Conservation (phyloP, 2,888 invertebrate genomes). For the Cactoblastis cactorum region DNA sequence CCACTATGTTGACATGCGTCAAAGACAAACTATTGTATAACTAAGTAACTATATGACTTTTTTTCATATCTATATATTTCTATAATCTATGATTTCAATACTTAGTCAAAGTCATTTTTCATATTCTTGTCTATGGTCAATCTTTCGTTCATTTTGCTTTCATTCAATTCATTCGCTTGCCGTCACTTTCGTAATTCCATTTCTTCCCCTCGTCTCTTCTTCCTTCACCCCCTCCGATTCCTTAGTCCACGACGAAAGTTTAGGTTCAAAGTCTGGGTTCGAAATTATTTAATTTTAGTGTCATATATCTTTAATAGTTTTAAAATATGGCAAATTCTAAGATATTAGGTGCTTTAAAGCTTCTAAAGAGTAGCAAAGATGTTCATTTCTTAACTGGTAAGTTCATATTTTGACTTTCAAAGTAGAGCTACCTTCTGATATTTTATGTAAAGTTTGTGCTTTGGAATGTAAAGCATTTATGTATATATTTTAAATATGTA, state of each 20-base stretch:
- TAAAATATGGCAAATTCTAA: conserved; percentile 65
- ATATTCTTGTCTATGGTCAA: not conserved
- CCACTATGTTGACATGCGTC: too few species aligned
- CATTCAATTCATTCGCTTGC: conserved; percentile 15
- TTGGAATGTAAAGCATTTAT: too few species aligned
- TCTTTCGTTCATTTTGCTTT: not conserved
- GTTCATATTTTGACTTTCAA: conserved; percentile 32
- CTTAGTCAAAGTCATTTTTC: not conserved
- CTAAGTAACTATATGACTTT: too few species aligned
- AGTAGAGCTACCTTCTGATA: conserved; percentile 23
- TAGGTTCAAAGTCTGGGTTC: conserved; percentile 76
- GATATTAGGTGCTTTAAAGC: conserved; percentile 65
- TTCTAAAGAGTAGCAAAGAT: conserved; percentile 58
- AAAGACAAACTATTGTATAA: too few species aligned
- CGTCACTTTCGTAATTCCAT: conserved; percentile 1
- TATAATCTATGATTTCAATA: too few species aligned
- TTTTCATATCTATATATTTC: too few species aligned
- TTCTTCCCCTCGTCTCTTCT: conserved; percentile 17
- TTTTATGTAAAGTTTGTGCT: not conserved
- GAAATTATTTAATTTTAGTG: conserved; percentile 46
- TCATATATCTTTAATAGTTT: conserved; percentile 27
- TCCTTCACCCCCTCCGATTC: conserved; percentile 39
- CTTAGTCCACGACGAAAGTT: conserved; percentile 56
- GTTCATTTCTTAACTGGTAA: conserved; percentile 58
- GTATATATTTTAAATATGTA: too few species aligned